Percentiles rank a stretch among this genome's conserved stretches.
Conservation (phyloP, 2,888 invertebrate genomes). For the Tenodera sinensis region DNA sequence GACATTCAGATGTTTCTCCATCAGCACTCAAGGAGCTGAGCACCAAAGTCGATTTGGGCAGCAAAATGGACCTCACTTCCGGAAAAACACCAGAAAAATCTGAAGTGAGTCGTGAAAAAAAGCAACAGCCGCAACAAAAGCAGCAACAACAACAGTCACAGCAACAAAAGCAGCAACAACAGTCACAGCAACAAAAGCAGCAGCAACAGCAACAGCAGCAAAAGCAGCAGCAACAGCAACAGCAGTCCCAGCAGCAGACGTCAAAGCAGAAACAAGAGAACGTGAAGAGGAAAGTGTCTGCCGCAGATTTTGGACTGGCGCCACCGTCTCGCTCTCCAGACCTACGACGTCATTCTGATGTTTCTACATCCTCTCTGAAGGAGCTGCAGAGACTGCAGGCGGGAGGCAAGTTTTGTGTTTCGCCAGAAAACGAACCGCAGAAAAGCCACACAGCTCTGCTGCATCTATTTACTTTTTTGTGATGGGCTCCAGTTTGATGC, state of each 20-base stretch:
- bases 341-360: constrained; percentile 77
- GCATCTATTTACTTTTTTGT: not conserved
- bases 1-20: constrained; percentile 8
- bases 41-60: not conserved
- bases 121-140: not conserved
- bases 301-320: constrained; percentile 1
- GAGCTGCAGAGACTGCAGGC: constrained; percentile 63
- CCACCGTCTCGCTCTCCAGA: constrained; percentile 70
- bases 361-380: constrained; percentile 82
- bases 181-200: not conserved
- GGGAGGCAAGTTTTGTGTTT: constrained; percentile 20
- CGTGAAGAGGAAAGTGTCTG: not conserved
- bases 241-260: not conserved
- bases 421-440: constrained; percentile 5
- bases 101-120: not conserved
- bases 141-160: no score
- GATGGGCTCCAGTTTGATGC: not conserved
- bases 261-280: not conserved
- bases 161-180: not conserved
- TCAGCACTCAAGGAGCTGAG: constrained; percentile 5
- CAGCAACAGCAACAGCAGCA: no score
- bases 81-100: not conserved
- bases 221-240: no score
- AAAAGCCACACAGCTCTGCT: constrained; percentile 18
- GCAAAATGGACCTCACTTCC: not conserved